Conservation (phyloP, 1,140 invertebrate species). For the Limonius californicus region DNA sequence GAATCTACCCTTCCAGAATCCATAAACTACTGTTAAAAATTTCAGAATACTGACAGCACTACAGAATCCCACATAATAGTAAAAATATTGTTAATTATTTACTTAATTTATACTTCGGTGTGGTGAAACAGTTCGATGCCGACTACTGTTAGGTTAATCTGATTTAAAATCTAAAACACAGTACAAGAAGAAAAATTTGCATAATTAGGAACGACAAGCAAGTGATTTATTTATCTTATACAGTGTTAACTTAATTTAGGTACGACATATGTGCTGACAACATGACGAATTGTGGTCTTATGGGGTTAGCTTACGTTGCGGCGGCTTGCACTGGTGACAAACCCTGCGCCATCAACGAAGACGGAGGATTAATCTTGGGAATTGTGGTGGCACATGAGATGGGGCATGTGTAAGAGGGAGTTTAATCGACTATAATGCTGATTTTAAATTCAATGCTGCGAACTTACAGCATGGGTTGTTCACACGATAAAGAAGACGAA, state of each 20-base stretch:
- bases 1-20: no score
- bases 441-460: not conserved
- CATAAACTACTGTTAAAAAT: no score
- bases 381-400: slow-evolving; percentile 69
- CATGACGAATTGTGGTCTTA: slow-evolving; percentile 57
- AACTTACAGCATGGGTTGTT: slow-evolving; percentile 59
- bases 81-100: no score
- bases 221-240: no score
- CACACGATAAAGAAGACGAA: slow-evolving; percentile 55
- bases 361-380: slow-evolving; percentile 61
- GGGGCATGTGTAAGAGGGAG: slow-evolving; percentile 63
- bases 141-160: no score
- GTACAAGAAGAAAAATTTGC: no score
- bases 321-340: slow-evolving; percentile 61
- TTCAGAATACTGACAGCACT: no score
- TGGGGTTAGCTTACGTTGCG: slow-evolving; percentile 64
- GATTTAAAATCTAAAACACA: no score
- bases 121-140: no score
- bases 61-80: no score
- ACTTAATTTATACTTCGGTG: no score
- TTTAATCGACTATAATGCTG: slow-evolving; percentile 7
- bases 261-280: slow-evolving; percentile 47
- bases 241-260: slow-evolving; percentile 24
- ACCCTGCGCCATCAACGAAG: slow-evolving; percentile 65
- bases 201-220: no score